phyloP scores from a whole-genome alignment of 2,113 vertebrate species.

The Triplophysa dalaica region DNA sequence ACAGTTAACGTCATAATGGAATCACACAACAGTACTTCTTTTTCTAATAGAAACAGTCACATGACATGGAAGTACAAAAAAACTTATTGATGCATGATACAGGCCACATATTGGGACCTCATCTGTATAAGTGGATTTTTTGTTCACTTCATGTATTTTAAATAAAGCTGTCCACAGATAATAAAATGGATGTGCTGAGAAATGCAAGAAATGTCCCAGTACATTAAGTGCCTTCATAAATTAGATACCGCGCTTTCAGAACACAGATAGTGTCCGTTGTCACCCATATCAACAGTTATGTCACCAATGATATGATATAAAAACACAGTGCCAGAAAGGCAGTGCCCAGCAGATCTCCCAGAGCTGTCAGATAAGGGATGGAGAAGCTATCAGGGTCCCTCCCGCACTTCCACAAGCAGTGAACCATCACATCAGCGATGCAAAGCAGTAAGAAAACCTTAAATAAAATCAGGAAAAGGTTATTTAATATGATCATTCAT shows the following conservation, averaged over 20 bases:
- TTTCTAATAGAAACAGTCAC: background rate
- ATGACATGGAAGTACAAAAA: background rate
- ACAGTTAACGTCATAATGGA: background rate
- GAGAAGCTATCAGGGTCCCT: constrained; percentile 91
- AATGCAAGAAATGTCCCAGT: background rate
- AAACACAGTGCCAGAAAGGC: constrained; percentile 85
- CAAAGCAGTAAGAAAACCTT: constrained; percentile 85
- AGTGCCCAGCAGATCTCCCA: constrained; percentile 89
- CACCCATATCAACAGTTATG: background rate
- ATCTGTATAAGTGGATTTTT: background rate
- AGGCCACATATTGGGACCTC: background rate
- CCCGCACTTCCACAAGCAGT: constrained; percentile 80
- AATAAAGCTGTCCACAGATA: background rate
- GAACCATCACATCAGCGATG: constrained; percentile 82
- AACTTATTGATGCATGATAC: background rate
- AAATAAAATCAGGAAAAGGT: constrained; percentile 3
- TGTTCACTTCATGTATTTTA: background rate
- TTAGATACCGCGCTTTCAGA: background rate
- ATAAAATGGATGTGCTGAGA: background rate
- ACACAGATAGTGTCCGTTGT: background rate
- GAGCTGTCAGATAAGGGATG: constrained; percentile 94
- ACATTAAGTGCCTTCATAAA: background rate
- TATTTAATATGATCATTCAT: background rate
- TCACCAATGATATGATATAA: constrained; percentile 57
- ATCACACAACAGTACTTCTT: background rate